These are phyloP conservation scores for Sycophila texana DNA, from an alignment of 2,888 invertebrate genomes.

Conservation along the genomic window DNA sequence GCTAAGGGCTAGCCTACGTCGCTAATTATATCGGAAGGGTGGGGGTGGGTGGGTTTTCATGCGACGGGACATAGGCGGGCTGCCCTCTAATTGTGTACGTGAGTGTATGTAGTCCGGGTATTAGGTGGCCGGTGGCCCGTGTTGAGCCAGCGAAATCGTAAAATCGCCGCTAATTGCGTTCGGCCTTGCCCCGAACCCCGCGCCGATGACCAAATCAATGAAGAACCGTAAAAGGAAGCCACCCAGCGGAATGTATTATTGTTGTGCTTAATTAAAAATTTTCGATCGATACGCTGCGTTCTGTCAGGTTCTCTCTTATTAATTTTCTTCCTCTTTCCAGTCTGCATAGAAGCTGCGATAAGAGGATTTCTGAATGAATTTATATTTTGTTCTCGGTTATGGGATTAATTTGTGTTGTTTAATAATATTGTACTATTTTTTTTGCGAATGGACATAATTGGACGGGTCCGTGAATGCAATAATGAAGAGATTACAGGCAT, in stretches of 20 bases:
- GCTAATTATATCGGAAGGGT: conserved; percentile 44
- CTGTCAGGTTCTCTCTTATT: background rate
- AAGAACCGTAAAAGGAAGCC: conserved; percentile 40
- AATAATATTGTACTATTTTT: background rate
- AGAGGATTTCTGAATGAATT: conserved; percentile 18
- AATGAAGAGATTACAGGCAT: background rate
- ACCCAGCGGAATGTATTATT: conserved; percentile 25
- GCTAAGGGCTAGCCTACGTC: background rate
- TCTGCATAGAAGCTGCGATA: background rate
- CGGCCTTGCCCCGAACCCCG: background rate
- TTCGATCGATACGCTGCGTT: background rate
- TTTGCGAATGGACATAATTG: background rate
- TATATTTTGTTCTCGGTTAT: background rate
- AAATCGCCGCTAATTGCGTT: conserved; percentile 40
- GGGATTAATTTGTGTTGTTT: conserved; percentile 9
- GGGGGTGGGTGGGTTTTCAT: conserved; percentile 23
- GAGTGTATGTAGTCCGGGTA: background rate
- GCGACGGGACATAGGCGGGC: background rate
- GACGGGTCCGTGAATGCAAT: background rate
- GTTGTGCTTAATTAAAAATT: conserved; percentile 45
- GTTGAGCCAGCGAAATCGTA: conserved; percentile 37
- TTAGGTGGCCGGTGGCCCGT: conserved; percentile 7
- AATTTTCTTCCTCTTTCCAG: background rate
- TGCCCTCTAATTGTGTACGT: background rate
- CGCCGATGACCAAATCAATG: conserved; percentile 23